Conservation (phyloP, 2,113 vertebrate species). For the Siphamia tubifer region DNA sequence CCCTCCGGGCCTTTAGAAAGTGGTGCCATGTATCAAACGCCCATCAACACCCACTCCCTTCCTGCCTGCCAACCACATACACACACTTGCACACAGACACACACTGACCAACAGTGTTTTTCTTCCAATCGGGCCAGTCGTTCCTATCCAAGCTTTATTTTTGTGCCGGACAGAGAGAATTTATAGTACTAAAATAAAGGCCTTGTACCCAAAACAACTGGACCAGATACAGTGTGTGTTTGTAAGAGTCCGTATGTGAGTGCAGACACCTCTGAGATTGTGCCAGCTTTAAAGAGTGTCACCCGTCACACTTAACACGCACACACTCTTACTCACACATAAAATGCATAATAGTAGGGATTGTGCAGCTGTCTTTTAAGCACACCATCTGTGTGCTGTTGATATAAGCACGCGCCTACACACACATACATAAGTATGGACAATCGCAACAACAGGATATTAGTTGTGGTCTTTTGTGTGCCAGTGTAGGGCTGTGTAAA, state of each 20-base stretch:
- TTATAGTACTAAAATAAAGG: slow-evolving; percentile 56
- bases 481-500: slow-evolving; percentile 45
- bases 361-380: slow-evolving; percentile 66
- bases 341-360: slow-evolving; percentile 54
- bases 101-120: slow-evolving; percentile 50
- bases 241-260: background rate
- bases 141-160: slow-evolving; percentile 48
- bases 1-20: slow-evolving; percentile 61
- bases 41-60: slow-evolving; percentile 71
- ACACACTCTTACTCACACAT: slow-evolving; percentile 19
- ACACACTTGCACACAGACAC: slow-evolving; percentile 29
- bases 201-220: slow-evolving; percentile 39
- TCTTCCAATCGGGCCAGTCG: slow-evolving; percentile 15
- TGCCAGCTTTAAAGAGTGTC: slow-evolving; percentile 51
- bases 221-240: slow-evolving; percentile 14
- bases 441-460: slow-evolving; percentile 53
- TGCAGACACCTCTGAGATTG: slow-evolving; percentile 10
- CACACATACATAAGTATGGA: slow-evolving; percentile 15
- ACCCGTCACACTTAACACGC: slow-evolving; percentile 40
- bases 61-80: slow-evolving; percentile 53
- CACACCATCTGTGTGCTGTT: slow-evolving; percentile 64
- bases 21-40: slow-evolving; percentile 74
- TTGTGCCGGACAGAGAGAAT: slow-evolving; percentile 42
- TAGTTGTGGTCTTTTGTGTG: slow-evolving; percentile 41
- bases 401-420: background rate